phyloP scores from a whole-genome alignment of 2,113 vertebrate species.

The Uria aalge region DNA sequence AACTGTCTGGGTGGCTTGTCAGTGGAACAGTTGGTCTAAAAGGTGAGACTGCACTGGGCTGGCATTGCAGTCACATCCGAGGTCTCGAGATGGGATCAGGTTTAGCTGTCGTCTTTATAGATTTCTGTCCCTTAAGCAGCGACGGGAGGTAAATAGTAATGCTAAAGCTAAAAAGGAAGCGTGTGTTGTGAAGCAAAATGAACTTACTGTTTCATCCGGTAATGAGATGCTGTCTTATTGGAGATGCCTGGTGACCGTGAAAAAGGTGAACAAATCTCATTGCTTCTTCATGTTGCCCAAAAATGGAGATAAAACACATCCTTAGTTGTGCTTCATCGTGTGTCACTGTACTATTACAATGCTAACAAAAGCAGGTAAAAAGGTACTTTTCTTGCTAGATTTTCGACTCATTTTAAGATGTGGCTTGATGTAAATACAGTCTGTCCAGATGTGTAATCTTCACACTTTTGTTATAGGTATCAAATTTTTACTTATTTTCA shows the following conservation, averaged over 20 bases:
- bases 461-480: background rate
- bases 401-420: background rate
- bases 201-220: background rate
- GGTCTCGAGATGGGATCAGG: no score
- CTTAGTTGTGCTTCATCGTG: background rate
- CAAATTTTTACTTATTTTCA: background rate
- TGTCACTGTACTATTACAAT: background rate
- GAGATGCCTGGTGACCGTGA: background rate
- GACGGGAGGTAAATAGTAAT: background rate
- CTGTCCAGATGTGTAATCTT: background rate
- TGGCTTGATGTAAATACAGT: background rate
- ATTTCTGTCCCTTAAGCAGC: background rate
- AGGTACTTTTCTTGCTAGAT: background rate
- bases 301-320: background rate
- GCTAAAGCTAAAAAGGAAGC: background rate
- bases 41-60: background rate
- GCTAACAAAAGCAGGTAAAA: background rate
- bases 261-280: background rate
- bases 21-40: background rate
- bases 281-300: background rate
- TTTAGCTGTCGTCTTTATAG: background rate
- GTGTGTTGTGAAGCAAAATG: background rate
- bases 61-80: fast-evolving
- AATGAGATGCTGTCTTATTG: background rate
- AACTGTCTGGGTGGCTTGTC: background rate